Base-by-base conservation (phyloP, 2,113 vertebrate species). In the Pogonocichla stellata region DNA sequence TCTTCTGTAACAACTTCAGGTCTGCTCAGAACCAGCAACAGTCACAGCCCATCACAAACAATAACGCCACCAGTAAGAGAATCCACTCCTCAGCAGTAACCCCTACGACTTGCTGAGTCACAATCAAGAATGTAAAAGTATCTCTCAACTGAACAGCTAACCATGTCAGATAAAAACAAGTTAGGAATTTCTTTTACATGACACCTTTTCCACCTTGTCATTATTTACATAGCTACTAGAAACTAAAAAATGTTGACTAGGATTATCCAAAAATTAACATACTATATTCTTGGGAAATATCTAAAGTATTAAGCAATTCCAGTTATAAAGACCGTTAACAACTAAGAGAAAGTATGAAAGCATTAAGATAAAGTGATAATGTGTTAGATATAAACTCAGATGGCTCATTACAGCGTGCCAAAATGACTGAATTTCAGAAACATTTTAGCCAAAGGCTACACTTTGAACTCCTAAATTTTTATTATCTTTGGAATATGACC, bases 391-490 rank as follows among this genome's bases (percentile, higher is more conserved):
- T n/a, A 80, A 93, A 82, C 62, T 97, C 50, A 84, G 67, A 94
- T 47, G 26, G 31, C 51, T 96, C 57, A 70, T 16, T 60, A 80
- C 67, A 94, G 34, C 9, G 17, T 95, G 86, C 77, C 72, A 96
- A 79, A 90, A 86, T 90, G 82, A 94, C 51, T 81, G 53, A 75
- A 95, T 83, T 95, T 71, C 73, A 84, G 80, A 96, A 94, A 61
- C 26, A 89, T 88, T 95, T 93, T 61, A 92, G 95, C 83, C 72
- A 84, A 79, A 88, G 92, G 95, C 83, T 95, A 94, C 8, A 73
- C 61, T 96, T 88, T 78, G 77, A 92, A 94, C 43, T 91, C 42
- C 86, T 66, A 66, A 53, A 65, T 89, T 69, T 84, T 65, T 70
- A 88, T 96, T 94, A 87, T 80, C 69, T 93, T 91, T 96, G 60